These are phyloP conservation scores for Chrosomus eos DNA, from an alignment of 2,797 vertebrate species.

Conservation along the genomic window DNA sequence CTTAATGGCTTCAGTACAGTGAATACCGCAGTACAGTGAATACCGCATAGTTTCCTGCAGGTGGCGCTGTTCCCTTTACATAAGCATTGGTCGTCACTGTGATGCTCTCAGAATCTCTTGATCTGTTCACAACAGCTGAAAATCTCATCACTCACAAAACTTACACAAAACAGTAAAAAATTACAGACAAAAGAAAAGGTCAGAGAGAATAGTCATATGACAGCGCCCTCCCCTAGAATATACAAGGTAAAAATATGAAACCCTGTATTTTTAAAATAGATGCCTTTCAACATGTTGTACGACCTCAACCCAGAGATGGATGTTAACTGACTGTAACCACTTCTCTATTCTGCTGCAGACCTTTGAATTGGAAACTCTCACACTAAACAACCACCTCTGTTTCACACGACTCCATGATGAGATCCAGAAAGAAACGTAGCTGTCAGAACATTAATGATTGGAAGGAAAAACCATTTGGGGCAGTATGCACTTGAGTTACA, in stretches of 20 bases:
- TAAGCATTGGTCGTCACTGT: neutral
- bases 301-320: neutral
- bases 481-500: neutral
- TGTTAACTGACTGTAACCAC: neutral
- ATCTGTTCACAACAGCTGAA: neutral
- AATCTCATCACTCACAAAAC: neutral
- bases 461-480: neutral
- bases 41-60: neutral
- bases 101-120: neutral
- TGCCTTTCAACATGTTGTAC: neutral
- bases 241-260: neutral
- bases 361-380: neutral
- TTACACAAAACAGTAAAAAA: neutral
- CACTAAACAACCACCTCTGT: conserved; percentile 10
- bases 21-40: neutral
- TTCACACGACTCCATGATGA: neutral
- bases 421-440: neutral
- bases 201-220: neutral
- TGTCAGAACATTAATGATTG: neutral
- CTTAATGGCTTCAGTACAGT: neutral
- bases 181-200: neutral
- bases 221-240: neutral
- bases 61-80: neutral
- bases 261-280: neutral
- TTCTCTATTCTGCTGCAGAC: conserved; percentile 18